Conservation (phyloP, 2,888 invertebrate species). For the Lobophora halterata region DNA sequence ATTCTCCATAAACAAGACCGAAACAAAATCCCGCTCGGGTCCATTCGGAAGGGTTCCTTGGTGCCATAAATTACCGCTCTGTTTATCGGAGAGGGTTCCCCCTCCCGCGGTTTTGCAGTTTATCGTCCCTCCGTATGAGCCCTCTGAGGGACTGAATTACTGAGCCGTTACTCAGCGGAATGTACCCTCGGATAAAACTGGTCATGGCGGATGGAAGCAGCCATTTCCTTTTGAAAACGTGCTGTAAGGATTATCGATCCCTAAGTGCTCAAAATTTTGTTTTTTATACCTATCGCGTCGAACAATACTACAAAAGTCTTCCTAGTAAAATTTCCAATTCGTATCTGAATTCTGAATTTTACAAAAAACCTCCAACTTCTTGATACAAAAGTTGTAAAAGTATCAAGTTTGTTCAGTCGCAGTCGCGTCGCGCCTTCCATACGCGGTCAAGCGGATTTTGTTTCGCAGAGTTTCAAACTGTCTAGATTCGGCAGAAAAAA, state of each 20-base stretch:
- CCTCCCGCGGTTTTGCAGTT: conserved; percentile 78
- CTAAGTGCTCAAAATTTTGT: too few species aligned
- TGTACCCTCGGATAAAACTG: conserved; percentile 46
- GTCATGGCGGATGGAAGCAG: conserved; percentile 9
- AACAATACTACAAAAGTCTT: too few species aligned
- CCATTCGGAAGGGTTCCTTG: conserved; percentile 61
- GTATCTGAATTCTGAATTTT: conserved; percentile 12
- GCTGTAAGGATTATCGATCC: too few species aligned
- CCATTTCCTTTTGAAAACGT: conserved; percentile 10
- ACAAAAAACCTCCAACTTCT: conserved; percentile 31
- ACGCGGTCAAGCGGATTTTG: conserved; percentile 80
- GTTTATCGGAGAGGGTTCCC: conserved; percentile 66
- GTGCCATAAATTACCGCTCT: conserved; percentile 75
- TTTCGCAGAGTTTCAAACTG: conserved; percentile 55
- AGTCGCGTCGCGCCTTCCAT: conserved; percentile 65
- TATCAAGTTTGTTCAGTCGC: conserved; percentile 64
- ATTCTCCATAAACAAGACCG: conserved; percentile 30
- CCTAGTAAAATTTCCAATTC: too few species aligned
- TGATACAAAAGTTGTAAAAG: conserved; percentile 55
- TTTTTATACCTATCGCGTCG: too few species aligned
- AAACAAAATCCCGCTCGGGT: conserved; percentile 31
- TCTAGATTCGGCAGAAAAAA: conserved; percentile 40
- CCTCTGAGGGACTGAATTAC: conserved; percentile 64
- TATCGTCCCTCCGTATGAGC: conserved; percentile 70
- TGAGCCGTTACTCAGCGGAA: conserved; percentile 67